phyloP scores from a whole-genome alignment of 2,113 vertebrate genomes.

The Pedetes capensis region DNA sequence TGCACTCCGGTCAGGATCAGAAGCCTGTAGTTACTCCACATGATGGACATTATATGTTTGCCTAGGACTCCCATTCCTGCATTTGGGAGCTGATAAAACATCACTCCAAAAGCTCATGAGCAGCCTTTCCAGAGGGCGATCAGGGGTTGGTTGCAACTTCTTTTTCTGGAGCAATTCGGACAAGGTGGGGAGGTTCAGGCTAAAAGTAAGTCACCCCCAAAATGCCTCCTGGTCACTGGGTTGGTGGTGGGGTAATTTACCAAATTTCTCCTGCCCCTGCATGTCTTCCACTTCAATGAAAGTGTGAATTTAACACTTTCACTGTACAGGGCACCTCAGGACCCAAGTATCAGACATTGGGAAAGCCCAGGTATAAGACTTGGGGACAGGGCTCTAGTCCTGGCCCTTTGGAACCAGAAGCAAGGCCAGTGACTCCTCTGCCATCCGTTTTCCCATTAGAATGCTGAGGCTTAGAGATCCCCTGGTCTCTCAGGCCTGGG shows the following conservation, averaged over 20 bases:
- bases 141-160: neutral
- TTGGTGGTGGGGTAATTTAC: neutral
- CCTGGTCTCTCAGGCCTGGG: neutral
- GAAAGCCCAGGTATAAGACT: neutral
- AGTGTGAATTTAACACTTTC: neutral
- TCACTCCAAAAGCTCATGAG: neutral
- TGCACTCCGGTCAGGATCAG: rapidly evolving
- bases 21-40: neutral
- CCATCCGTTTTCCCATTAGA: neutral
- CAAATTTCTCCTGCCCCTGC: neutral
- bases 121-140: neutral
- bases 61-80: neutral
- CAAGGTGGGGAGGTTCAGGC: too few species aligned
- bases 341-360: too few species aligned
- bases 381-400: neutral
- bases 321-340: neutral
- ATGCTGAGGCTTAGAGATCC: neutral
- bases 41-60: neutral
- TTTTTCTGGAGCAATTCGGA: too few species aligned
- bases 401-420: neutral
- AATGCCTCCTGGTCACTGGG: neutral
- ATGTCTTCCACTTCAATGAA: neutral
- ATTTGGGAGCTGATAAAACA: neutral
- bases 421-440: neutral
- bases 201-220: too few species aligned